Base-by-base conservation (phyloP, 2,113 vertebrate genomes). In the Pomatostomus ruficeps region DNA sequence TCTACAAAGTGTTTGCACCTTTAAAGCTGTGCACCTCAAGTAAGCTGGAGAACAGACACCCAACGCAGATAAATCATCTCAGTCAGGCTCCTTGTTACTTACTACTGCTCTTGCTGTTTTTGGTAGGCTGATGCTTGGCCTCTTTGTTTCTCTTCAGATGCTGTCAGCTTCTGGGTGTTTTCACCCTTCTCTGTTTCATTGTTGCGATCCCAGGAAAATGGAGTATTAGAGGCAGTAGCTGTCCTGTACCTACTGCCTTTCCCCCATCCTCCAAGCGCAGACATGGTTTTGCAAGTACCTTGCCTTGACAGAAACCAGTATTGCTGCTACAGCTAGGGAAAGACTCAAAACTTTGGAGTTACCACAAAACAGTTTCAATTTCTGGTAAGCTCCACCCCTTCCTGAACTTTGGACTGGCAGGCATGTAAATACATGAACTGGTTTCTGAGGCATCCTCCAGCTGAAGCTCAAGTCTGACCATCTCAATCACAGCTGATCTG, bases 11-110 rank as follows among this genome's bases (percentile, higher is more conserved):
- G 73, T 54, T 72, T 54, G 54, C 59, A n/a, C 33, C 22, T 54
- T 23, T 24, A 9, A 61, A 83, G 14, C 28, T 18, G 6, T 33
- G 22, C 19, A 72, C 4, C n/a, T 61, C 0, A 0, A n/a, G 4
- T 9, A 38, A 81, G 15, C 14, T 38, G 15, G 46, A 88, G 48
- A 82, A 55, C 8, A 42, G 31, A 10, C 7, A 82, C 29, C 18
- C 3, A 5, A 5, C 12, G 33, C 21, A 25, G 0, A 0, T 17
- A 49, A 14, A 76, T 11, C 13, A 19, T 19, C 18, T 89, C 36
- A 52, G 22, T 17, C 18, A 62, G 22, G 6, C 46, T 85, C 24
- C 13, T 83, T 52, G 36, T 23, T 88, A 96, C 95, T 97, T 80
- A 96, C 95, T 35, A 3, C 7, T 6, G 58, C 7, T 48, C 2